Conservation (phyloP, 53 echinoderm and acorn worm species). For the Crossaster papposus region DNA sequence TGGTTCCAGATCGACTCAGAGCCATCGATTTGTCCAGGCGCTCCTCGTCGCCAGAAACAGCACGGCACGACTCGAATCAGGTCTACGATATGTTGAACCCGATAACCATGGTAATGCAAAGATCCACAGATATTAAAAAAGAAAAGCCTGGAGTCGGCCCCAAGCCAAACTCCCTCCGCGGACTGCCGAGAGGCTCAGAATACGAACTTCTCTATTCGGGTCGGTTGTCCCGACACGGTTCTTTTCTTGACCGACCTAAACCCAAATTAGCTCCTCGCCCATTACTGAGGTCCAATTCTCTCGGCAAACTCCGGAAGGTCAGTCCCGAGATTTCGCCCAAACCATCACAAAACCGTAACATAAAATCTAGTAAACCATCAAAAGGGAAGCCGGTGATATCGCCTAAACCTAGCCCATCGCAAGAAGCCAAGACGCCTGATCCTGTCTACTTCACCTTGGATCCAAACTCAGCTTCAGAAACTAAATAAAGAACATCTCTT, state of each 20-base stretch:
- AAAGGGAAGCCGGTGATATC: not conserved
- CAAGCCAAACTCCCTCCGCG: slow-evolving; percentile 12
- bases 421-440: not conserved
- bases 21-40: not conserved
- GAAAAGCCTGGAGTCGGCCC: not conserved
- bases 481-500: not conserved
- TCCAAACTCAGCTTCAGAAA: not conserved
- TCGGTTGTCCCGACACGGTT: not conserved
- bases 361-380: not conserved
- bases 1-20: not conserved
- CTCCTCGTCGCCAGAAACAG: slow-evolving; percentile 11
- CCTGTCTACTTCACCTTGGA: slow-evolving; percentile 3
- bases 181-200: not conserved
- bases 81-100: slow-evolving; percentile 38
- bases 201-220: slow-evolving; percentile 10
- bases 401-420: not conserved
- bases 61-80: not conserved
- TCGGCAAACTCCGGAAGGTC: slow-evolving; percentile 1
- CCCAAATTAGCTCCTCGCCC: not conserved
- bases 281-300: not conserved
- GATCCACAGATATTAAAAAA: not conserved
- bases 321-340: not conserved
- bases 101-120: not conserved
- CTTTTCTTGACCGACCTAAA: not conserved
- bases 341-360: not conserved